Evolutionary conservation across 2,113 vertebrate species (phyloP).

Genomic region (Lamprologus lemairii): DNA sequence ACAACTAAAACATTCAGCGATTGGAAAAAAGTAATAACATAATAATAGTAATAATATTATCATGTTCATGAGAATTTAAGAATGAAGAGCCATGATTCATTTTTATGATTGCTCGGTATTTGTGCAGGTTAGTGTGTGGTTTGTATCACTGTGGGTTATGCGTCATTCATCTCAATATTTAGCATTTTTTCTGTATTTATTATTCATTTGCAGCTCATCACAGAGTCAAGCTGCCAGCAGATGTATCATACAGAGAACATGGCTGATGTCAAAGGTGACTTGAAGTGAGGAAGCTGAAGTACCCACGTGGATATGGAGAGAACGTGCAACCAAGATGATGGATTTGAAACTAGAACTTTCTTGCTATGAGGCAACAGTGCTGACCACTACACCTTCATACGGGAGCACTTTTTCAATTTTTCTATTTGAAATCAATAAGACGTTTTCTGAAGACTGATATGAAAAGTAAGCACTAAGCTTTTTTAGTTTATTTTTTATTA

Average conservation of each 20-base stretch:
- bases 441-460: accelerated
- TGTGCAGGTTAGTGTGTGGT: accelerated
- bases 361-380: neutral
- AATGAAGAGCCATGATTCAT: neutral
- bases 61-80: accelerated
- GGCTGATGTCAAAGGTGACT: neutral
- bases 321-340: neutral
- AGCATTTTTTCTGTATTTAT: neutral
- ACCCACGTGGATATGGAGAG: accelerated
- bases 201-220: neutral
- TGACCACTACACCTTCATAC: accelerated
- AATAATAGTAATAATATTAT: neutral
- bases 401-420: neutral
- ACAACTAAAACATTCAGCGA: accelerated
- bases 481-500: neutral
- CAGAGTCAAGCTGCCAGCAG: accelerated
- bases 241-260: neutral
- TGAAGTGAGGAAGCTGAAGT: accelerated
- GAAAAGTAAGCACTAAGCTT: accelerated
- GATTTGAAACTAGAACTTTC: neutral
- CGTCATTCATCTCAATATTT: neutral
- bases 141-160: accelerated
- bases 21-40: neutral
- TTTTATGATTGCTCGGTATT: neutral
- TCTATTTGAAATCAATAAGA: neutral